These are phyloP conservation scores for Allophyes oxyacanthae DNA, from an alignment of 2,888 invertebrate genomes.

Conservation along the genomic window DNA sequence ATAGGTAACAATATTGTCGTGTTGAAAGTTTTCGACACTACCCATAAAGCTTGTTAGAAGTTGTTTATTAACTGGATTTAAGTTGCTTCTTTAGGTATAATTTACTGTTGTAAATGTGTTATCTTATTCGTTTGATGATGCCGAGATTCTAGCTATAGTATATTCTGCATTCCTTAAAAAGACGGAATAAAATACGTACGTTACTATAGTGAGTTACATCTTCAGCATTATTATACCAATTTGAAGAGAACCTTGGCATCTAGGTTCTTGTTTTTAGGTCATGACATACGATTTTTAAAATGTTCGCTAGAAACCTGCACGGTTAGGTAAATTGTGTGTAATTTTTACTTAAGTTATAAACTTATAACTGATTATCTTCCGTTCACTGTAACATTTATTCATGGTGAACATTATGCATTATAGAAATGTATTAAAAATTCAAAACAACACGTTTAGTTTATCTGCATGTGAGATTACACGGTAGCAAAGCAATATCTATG, in stretches of 20 bases:
- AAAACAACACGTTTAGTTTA: constrained; percentile 54
- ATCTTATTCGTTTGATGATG: constrained; percentile 36
- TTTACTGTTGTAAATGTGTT: constrained; percentile 32
- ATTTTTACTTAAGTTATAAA: neutral
- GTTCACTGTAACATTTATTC: constrained; percentile 13
- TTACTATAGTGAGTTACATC: constrained; percentile 6
- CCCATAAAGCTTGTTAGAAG: constrained; percentile 46
- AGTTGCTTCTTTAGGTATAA: constrained; percentile 46
- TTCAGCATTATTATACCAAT: constrained; percentile 4
- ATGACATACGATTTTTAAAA: constrained; percentile 6
- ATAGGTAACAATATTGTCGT: constrained; percentile 51
- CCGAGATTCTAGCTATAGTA: constrained; percentile 17
- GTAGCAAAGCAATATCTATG: constrained; percentile 63
- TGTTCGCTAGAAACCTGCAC: neutral
- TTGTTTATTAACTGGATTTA: constrained; percentile 45
- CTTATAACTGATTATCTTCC: neutral
- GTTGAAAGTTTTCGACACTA: constrained; percentile 47
- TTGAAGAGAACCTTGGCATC: constrained; percentile 17
- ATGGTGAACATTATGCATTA: constrained; percentile 16
- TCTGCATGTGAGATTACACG: constrained; percentile 56
- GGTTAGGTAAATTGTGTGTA: neutral
- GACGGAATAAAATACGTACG: constrained; percentile 19
- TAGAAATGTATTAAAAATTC: constrained; percentile 60
- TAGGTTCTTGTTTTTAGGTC: constrained; percentile 9
- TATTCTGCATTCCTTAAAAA: constrained; percentile 27